Conservation (phyloP, 2,797 vertebrate genomes). For the Heterohyrax brucei region DNA sequence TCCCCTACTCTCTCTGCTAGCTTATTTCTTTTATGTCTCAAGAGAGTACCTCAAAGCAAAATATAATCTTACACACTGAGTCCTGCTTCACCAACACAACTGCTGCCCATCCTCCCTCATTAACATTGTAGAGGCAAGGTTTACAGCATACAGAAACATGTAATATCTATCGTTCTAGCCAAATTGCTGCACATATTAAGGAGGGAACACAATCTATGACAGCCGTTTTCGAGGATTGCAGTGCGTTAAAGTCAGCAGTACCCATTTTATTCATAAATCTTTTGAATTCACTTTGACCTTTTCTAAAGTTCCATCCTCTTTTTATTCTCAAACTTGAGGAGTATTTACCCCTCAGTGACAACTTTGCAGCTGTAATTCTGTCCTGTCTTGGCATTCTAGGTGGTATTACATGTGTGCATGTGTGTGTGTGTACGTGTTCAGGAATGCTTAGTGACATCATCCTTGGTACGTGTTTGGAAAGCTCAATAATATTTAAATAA, state of each 20-base stretch:
- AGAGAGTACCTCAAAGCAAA: too few species aligned
- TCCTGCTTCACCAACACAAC: too few species aligned
- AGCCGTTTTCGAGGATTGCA: conserved; percentile 29
- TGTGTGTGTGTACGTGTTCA: background rate
- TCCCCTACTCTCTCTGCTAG: too few species aligned
- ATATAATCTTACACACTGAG: too few species aligned
- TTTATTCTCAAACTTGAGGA: conserved; percentile 44
- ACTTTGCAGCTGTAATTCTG: background rate
- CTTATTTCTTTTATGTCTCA: too few species aligned
- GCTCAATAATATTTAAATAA: conserved; percentile 71
- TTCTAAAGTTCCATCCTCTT: conserved; percentile 53
- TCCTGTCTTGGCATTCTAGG: conserved; percentile 23
- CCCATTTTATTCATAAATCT: conserved; percentile 58
- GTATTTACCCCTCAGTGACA: conserved; percentile 32
- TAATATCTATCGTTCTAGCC: too few species aligned
- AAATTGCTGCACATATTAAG: too few species aligned
- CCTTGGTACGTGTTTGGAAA: conserved; percentile 61
- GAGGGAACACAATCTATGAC: too few species aligned
- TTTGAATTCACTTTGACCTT: conserved; percentile 55
- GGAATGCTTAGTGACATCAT: background rate
- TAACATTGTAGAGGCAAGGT: too few species aligned
- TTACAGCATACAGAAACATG: too few species aligned
- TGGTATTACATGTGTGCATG: too few species aligned
- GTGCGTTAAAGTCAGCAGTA: conserved; percentile 5
- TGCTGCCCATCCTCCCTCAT: too few species aligned